Conservation (phyloP, 1,140 invertebrate genomes). For the Danaus plexippus region DNA sequence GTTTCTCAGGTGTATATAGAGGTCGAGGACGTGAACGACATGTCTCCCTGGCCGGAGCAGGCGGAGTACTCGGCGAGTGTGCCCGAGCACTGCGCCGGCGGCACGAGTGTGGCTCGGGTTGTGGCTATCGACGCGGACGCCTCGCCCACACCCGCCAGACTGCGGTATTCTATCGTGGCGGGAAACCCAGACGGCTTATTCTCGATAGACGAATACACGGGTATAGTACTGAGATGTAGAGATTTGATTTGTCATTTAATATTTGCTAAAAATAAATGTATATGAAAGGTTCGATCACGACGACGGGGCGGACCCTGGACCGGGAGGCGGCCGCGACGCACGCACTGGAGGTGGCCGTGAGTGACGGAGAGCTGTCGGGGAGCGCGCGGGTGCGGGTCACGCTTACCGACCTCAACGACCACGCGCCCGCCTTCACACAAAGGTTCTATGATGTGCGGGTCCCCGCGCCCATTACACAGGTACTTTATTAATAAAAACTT, state of each 20-base stretch:
- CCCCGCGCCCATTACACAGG: slow-evolving; percentile 70
- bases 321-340: slow-evolving; percentile 88
- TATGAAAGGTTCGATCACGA: slow-evolving; percentile 81
- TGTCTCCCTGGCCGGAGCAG: slow-evolving; percentile 87
- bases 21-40: slow-evolving; percentile 94
- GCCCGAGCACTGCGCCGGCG: slow-evolving; percentile 85
- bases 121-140: slow-evolving; percentile 86
- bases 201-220: slow-evolving; percentile 86
- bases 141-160: slow-evolving; percentile 77
- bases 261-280: no score
- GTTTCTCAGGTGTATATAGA: slow-evolving; percentile 85
- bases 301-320: slow-evolving; percentile 87
- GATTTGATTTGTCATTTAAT: no score
- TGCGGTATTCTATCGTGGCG: slow-evolving; percentile 87
- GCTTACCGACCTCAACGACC: slow-evolving; percentile 89
- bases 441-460: slow-evolving; percentile 85
- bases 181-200: slow-evolving; percentile 94
- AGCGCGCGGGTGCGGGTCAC: slow-evolving; percentile 87
- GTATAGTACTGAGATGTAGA: slow-evolving; percentile 59
- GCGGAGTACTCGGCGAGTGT: slow-evolving; percentile 90
- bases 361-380: slow-evolving; percentile 87
- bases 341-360: slow-evolving; percentile 87
- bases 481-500: slow-evolving; percentile 1
- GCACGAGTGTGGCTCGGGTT: slow-evolving; percentile 82
- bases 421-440: slow-evolving; percentile 85